Percentiles rank a stretch among this genome's conserved stretches.
These are phyloP conservation scores for Halcyon malimbica DNA, from an alignment of 2,113 vertebrate genomes.

Conservation along the genomic window DNA sequence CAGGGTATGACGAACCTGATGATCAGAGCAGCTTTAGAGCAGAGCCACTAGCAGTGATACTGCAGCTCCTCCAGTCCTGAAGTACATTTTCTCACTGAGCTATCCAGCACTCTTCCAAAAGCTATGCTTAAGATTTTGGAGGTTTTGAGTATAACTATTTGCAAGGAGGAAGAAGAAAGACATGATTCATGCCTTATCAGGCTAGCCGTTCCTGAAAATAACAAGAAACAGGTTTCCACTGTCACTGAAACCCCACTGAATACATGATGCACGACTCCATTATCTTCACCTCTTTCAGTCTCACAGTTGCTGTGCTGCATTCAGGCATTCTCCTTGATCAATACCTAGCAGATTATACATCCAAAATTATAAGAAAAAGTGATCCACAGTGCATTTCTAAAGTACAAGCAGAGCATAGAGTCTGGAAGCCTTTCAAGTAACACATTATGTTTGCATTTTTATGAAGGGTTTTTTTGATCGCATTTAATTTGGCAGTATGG, in stretches of 20 bases:
- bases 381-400: not conserved
- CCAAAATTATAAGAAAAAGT: not conserved
- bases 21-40: not conserved
- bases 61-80: not conserved
- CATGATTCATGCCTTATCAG: not conserved
- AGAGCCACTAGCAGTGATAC: fast-evolving
- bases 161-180: not conserved
- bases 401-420: not conserved
- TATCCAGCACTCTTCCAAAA: not conserved
- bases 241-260: not conserved
- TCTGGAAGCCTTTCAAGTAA: not conserved
- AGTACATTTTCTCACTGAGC: not conserved
- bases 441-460: not conserved
- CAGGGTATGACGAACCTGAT: not conserved
- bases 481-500: not conserved
- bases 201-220: not conserved
- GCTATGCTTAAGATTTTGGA: not conserved
- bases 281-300: not conserved
- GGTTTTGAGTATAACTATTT: not conserved
- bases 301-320: not conserved
- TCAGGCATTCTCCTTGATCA: not conserved
- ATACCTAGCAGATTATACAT: not conserved
- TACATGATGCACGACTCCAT: fast-evolving
- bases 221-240: not conserved
- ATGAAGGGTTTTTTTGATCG: not conserved